Evolutionary conservation across 2,797 vertebrate genomes (phyloP).

Genomic region (Gephyroberyx darwinii): DNA sequence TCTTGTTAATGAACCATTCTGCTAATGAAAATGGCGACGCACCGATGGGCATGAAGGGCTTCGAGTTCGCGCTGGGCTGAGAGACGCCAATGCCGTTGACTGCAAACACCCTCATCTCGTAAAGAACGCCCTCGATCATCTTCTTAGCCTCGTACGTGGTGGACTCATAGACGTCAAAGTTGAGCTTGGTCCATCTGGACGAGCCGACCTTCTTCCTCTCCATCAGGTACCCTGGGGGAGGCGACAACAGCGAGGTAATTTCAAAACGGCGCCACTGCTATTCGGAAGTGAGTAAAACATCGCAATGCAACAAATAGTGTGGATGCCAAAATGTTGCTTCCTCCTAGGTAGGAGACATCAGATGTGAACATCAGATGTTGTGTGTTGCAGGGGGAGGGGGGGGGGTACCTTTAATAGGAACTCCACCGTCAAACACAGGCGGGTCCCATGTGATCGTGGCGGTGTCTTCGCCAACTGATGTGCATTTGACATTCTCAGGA

Average conservation of each 20-base stretch:
- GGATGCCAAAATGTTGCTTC: slow-evolving; percentile 36
- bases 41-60: slow-evolving; percentile 96
- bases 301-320: slow-evolving; percentile 28
- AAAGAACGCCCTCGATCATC: slow-evolving; percentile 91
- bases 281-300: slow-evolving; percentile 6
- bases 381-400: slow-evolving; percentile 5
- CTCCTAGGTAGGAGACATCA: slow-evolving; percentile 55
- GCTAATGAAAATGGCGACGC: slow-evolving; percentile 64
- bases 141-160: slow-evolving; percentile 86
- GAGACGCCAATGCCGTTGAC: slow-evolving; percentile 90
- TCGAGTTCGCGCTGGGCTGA: slow-evolving; percentile 85
- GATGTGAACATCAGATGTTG: slow-evolving; percentile 47
- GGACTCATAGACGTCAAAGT: slow-evolving; percentile 87
- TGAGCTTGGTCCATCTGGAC: slow-evolving; percentile 89
- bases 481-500: slow-evolving; percentile 85
- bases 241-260: slow-evolving; percentile 2
- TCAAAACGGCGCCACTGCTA: not conserved
- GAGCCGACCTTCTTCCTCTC: slow-evolving; percentile 90
- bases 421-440: slow-evolving; percentile 87
- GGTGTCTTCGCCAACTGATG: slow-evolving; percentile 87
- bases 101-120: slow-evolving; percentile 92
- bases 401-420: slow-evolving; percentile 84
- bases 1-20: slow-evolving; percentile 62
- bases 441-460: slow-evolving; percentile 86
- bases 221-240: slow-evolving; percentile 86